Base-by-base conservation (phyloP, 2,888 invertebrate species). In the Erynnis tages region DNA sequence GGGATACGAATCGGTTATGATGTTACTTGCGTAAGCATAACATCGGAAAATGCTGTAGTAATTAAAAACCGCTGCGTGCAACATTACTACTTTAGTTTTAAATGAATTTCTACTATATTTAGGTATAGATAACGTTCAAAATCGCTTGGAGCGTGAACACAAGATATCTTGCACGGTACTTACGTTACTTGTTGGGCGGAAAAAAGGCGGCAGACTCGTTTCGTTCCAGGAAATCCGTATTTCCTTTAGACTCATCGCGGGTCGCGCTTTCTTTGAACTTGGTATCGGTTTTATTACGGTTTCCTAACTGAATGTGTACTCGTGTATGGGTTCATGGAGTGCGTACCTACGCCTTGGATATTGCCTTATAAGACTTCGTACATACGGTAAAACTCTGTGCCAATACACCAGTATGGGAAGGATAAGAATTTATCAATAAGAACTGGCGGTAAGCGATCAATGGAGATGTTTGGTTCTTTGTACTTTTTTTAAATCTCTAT, bases 211-310 rank as follows among this genome's bases (percentile, higher is more conserved):
- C 55, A 53, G 38, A 53, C 38, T 41, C 49, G 47, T 38, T 56
- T 49, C 37, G 54, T 58, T 58, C 59, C 49, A 64, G 61, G 65
- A 66, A 67, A 63, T 61, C 59, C 62, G 57, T 61, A 57, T 61
- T 63, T 63, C 60, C 64, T 59, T 60, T 55, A 54, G 53, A 54
- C 48, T 59, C 40, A 34, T 53, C 49, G 54, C 57, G 46, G 53
- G 54, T 58, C 58, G 57, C 55, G 54, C 54, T 56, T 44, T 54
- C 52, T 55, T 27, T 50, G 23, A 45, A 41, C 40, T 46, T 27
- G 41, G 11, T 16, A 19, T 46, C 44, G 30, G 27, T 32, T 53
- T 53, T 38, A 45, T 52, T 44, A 52, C 44, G 29, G 44, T 44
- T 44, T 44, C 50, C 35, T 50, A 29, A 52, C 29, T 21, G 32